Base-by-base conservation (phyloP, 2,888 invertebrate genomes). In the Gortyna flavago region DNA sequence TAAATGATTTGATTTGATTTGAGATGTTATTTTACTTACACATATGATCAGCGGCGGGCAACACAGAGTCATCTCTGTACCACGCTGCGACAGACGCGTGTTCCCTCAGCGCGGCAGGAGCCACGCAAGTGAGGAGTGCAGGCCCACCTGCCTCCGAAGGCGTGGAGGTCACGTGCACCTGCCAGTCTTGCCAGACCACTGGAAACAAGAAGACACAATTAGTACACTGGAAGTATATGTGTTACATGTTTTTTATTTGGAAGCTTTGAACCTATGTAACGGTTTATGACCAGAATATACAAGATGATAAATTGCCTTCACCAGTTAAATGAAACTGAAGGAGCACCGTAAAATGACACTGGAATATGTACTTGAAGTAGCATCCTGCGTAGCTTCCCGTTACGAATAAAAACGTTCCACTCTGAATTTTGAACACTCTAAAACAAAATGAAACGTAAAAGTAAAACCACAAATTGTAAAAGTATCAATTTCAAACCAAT, bases 141-240 rank as follows among this genome's bases (percentile, higher is more conserved):
- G 98, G 98, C 89, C 98, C 98, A 54, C 98, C 98, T 73, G 97
- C 97, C 90, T 97, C 97, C 44, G 98, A 98, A 75, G 98, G 97
- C 72, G 97, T 97, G 85, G 98, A 97, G 61, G 98, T 97, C 88
- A 98, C 98, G 90, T 97, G 97, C n/a, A 98, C 97, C 87, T 98
- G 97, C 97, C 98, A 98, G 86, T 98, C 97, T 89, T 98, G 97
- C 95, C 97, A 98, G 61, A 98, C 97, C 90, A 98, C 98, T 98
- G 97, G 29, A n/a, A 90, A 93, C 29, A 91, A 91, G 83, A 48
- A 77, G 1, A n/a, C 5, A 2, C 3, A n/a, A 54, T 69, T 62
- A 67, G n/a, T 35, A 35, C 5, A 25, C 48, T 35, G 7, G 16
- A 35, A 54, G 0, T 57, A 32, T 16, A 18, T 67, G 21, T 18